These are phyloP conservation scores for Cercopithecus mona DNA, from an alignment of 2,113 vertebrate genomes.

Conservation along the genomic window DNA sequence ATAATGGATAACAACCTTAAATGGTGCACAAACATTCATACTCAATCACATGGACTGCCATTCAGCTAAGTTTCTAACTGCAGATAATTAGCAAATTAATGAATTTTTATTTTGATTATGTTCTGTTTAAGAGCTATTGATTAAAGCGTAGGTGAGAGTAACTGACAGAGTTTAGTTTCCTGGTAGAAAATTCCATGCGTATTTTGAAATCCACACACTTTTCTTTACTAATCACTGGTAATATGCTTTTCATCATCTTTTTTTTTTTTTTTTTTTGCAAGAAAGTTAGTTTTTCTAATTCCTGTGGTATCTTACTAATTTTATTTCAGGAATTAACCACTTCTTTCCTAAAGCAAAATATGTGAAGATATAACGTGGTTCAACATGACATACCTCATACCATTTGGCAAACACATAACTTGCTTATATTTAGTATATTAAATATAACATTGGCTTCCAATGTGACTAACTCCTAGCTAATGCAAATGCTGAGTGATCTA, in stretches of 20 bases:
- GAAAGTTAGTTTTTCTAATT: neutral
- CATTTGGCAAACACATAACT: neutral
- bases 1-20: neutral
- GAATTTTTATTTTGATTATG: neutral
- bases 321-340: neutral
- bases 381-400: neutral
- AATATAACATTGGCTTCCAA: neutral
- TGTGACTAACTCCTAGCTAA: neutral
- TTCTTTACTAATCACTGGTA: neutral
- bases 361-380: neutral
- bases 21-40: neutral
- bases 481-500: neutral
- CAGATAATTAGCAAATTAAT: neutral
- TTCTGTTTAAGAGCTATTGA: neutral
- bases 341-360: slow-evolving; percentile 2
- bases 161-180: neutral
- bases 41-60: neutral
- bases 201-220: neutral
- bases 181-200: neutral
- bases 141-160: neutral
- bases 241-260: neutral
- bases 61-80: neutral
- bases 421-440: neutral
- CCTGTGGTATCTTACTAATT: neutral
- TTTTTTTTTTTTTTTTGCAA: neutral